Conservation (phyloP, 1,140 invertebrate species). For the Drosophila jambulina region DNA sequence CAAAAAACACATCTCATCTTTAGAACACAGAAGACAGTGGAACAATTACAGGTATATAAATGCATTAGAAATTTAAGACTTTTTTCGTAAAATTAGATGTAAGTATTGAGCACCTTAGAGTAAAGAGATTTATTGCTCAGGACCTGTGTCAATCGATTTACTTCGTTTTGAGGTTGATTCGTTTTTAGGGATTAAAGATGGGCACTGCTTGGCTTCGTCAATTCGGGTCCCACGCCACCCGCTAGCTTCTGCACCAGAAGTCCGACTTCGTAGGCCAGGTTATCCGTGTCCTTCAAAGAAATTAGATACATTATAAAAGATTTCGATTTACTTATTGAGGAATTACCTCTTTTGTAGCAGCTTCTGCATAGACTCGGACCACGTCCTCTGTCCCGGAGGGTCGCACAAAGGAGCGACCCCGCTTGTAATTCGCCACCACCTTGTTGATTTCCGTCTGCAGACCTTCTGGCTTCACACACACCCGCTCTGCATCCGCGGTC, state of each 20-base stretch:
- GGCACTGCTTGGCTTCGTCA: constrained; percentile 84
- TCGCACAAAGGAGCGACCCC: constrained; percentile 95
- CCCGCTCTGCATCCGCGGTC: constrained; percentile 94
- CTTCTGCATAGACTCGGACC: constrained; percentile 98
- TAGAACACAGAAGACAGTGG: constrained; percentile 42
- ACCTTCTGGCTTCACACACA: constrained; percentile 91
- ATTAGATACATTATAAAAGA: background rate
- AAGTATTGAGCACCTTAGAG: constrained; percentile 43
- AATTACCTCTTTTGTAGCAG: constrained; percentile 89
- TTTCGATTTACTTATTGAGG: too few species aligned
- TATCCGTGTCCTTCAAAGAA: constrained; percentile 88
- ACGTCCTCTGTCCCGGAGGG: constrained; percentile 99
- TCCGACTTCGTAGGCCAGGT: constrained; percentile 91
- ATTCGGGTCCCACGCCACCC: constrained; percentile 89
- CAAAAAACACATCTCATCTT: constrained; percentile 44
- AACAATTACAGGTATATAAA: constrained; percentile 58
- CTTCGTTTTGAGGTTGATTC: constrained; percentile 19
- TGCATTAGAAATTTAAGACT: constrained; percentile 51
- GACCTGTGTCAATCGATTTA: constrained; percentile 30
- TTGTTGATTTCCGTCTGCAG: constrained; percentile 94
- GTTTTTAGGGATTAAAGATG: constrained; percentile 63
- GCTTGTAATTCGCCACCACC: constrained; percentile 89
- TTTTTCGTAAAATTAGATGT: constrained; percentile 22
- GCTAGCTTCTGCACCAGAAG: constrained; percentile 91
- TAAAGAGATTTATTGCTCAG: constrained; percentile 49